Percentiles rank a stretch among this genome's conserved stretches.
phyloP scores from a whole-genome alignment of 1,140 invertebrate genomes.

The Eumaeus atala region DNA sequence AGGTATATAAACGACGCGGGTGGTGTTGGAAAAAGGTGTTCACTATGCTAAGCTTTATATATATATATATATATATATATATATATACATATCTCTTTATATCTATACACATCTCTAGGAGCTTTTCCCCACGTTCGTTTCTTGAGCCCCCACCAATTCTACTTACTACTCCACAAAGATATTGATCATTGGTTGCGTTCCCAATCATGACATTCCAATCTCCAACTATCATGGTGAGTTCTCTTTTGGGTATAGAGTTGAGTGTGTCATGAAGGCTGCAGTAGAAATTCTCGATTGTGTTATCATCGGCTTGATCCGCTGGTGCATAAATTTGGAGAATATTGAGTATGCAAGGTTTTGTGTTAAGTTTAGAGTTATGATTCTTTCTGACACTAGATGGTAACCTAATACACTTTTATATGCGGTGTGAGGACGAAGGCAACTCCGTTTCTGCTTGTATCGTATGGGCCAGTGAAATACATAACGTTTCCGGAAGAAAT shows the following conservation, averaged over 20 bases:
- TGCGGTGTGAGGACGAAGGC: too few relatives aligned
- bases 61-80: too few relatives aligned
- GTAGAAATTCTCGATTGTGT: neutral
- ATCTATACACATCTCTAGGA: conserved; percentile 23
- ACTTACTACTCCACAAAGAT: too few relatives aligned
- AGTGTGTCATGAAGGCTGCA: neutral
- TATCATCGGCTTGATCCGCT: neutral
- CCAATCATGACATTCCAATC: conserved; percentile 19
- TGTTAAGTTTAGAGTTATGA: neutral
- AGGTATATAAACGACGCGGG: conserved; percentile 20
- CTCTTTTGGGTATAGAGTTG: neutral
- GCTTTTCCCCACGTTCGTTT: conserved; percentile 23
- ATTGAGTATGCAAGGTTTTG: neutral
- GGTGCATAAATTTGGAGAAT: neutral
- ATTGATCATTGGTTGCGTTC: neutral
- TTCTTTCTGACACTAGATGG: neutral
- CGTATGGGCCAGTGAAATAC: too few relatives aligned
- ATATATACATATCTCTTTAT: too few relatives aligned
- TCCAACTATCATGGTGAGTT: too few relatives aligned
- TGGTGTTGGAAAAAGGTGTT: conserved; percentile 29
- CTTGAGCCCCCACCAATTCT: conserved; percentile 14
- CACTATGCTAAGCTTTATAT: conserved; percentile 17
- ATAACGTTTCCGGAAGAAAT: too few relatives aligned
- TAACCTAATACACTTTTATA: neutral
- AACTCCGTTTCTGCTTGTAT: too few relatives aligned